Evolutionary conservation across 2,797 vertebrate genomes (phyloP), one percentile per base, ranked within the genome.

Genomic region (Pseudochirops cupreus): DNA sequence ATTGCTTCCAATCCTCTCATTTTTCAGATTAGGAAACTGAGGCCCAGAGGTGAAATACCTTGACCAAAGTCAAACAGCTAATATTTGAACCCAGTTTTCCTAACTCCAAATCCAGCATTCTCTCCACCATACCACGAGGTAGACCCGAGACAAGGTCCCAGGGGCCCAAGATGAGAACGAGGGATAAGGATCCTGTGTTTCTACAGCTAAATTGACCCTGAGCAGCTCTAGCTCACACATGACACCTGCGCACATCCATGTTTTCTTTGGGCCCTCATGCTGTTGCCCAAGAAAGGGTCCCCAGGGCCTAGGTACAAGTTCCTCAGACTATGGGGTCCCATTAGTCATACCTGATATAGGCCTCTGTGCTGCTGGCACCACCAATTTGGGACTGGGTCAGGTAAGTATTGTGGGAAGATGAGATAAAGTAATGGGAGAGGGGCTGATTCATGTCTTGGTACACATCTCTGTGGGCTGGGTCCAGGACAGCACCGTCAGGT

Each of bases 381-480:
- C 99, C 99, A 0, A 99, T 99, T 98, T 99, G 99, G 98, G 99
- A 99, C 98, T 99, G 99, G 58, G 99, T 99, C 96, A 99, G 99
- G 98, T 99, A 99, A 91, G 99, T 99, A 58, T 99, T 99, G 96
- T 99, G 99, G 39, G 99, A 99, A 53, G 99, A 98, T 90, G 99
- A 99, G 97, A 99, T 99, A 98, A 99, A 99, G 98, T 99, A 99
- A 97, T 99, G 99, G 90, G 99, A 62, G 54, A 99, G 97, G 0
- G 99, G 99, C 53, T 98, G 99, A 94, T 50, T 99, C 99, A 99
- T 99, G 98, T 99, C 99, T 98, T 99, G 99, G 98, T 99, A 98
- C 50, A 99, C 99, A 3, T 91, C 58, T 6, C 97, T 91, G 92
- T 99, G 99, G 91, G 99, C 97, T 0, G 98, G 99, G 98, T 99